These are phyloP conservation scores for Trachemys scripta DNA, from an alignment of 2,113 vertebrate species.

Conservation along the genomic window DNA sequence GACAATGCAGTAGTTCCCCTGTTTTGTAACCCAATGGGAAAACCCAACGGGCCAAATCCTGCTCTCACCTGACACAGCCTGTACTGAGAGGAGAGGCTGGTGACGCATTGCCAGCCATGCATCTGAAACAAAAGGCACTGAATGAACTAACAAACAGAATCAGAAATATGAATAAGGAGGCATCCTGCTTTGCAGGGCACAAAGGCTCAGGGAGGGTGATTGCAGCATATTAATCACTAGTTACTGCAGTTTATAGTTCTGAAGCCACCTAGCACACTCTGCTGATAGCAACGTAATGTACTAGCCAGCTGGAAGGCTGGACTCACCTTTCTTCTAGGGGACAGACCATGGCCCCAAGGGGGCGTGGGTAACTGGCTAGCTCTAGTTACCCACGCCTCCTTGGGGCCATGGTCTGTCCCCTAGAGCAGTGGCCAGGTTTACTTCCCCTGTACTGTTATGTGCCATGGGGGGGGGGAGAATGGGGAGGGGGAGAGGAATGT, in stretches of 20 bases:
- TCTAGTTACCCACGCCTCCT: not conserved
- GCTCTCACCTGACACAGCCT: not conserved
- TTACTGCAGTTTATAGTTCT: not conserved
- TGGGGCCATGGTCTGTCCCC: not conserved
- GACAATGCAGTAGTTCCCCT: not conserved
- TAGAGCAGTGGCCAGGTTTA: not conserved
- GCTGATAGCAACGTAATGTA: not conserved
- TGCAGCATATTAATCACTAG: not conserved
- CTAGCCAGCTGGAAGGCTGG: not conserved
- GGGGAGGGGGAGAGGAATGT: not conserved
- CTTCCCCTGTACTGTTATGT: accelerated
- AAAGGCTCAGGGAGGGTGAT: not conserved
- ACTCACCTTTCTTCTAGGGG: not conserved
- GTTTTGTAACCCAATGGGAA: not conserved
- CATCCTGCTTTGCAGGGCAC: not conserved
- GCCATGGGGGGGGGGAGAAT: not conserved
- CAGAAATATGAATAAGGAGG: not conserved
- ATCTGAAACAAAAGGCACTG: not conserved
- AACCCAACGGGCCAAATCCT: not conserved
- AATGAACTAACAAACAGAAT: not conserved
- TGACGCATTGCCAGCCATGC: not conserved
- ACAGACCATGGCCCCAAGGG: too few relatives aligned
- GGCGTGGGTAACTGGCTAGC: not conserved
- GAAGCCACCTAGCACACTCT: not conserved
- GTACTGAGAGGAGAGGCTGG: not conserved